Evolutionary conservation across 2,113 vertebrate genomes (phyloP).

Genomic region (Orientallactaga bullata): DNA sequence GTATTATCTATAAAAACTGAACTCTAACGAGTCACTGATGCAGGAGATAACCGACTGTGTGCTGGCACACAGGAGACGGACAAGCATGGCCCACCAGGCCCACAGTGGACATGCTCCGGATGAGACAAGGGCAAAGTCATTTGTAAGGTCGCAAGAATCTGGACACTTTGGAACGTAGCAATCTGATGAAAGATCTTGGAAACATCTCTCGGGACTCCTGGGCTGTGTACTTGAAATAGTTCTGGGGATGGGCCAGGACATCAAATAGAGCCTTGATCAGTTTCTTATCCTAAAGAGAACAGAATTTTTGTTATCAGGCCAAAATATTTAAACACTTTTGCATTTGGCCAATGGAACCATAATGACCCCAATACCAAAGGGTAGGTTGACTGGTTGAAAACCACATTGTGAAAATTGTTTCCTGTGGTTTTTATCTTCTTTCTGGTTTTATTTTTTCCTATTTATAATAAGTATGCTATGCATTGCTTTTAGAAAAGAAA

Average conservation of each 20-base stretch:
- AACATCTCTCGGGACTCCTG: slow-evolving; percentile 99
- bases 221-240: slow-evolving; percentile 99
- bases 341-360: slow-evolving; percentile 40
- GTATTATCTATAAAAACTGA: slow-evolving; percentile 83
- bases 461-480: not conserved
- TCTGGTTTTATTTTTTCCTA: slow-evolving; percentile 41
- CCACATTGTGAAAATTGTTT: slow-evolving; percentile 46
- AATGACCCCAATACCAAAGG: slow-evolving; percentile 8
- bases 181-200: slow-evolving; percentile 97
- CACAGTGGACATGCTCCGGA: not conserved
- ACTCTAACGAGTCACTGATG: slow-evolving; percentile 74
- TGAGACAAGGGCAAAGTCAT: slow-evolving; percentile 76
- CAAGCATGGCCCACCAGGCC: slow-evolving; percentile 68
- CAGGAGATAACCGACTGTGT: slow-evolving; percentile 55
- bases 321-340: slow-evolving; percentile 35
- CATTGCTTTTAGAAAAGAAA: not conserved
- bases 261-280: slow-evolving; percentile 98
- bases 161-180: slow-evolving; percentile 97
- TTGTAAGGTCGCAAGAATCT: slow-evolving; percentile 97
- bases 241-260: slow-evolving; percentile 97
- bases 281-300: slow-evolving; percentile 95
- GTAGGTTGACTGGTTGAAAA: slow-evolving; percentile 20
- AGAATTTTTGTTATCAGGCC: slow-evolving; percentile 67
- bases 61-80: slow-evolving; percentile 74
- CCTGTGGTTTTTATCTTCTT: slow-evolving; percentile 55